Evolutionary conservation across 2,888 invertebrate genomes (phyloP), one percentile per base, ranked within the genome.

Genomic region (Parapristionchus giblindavisi): DNA sequence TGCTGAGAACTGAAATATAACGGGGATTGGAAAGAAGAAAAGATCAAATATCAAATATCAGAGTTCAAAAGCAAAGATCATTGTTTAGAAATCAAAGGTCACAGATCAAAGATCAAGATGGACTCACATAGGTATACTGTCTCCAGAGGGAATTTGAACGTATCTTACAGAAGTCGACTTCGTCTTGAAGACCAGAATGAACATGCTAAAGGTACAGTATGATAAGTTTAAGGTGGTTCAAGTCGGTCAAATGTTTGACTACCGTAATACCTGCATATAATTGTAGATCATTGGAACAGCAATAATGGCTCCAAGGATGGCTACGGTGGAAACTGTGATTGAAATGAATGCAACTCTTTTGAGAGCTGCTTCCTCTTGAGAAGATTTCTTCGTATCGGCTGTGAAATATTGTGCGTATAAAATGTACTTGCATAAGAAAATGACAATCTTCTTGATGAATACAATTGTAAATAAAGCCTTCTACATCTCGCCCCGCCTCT

Each of bases 201-300:
- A 71, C 70, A 40, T 56, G 40, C 70, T 71, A 56, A 54, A 54
- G 36, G 38, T n/a, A n/a, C 3, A n/a, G n/a, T n/a, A n/a, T n/a
- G n/a, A n/a, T n/a, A n/a, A n/a, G n/a, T n/a, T n/a, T n/a, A n/a
- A n/a, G n/a, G n/a, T n/a, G n/a, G n/a, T n/a, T n/a, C n/a, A n/a
- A n/a, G n/a, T n/a, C n/a, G n/a, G n/a, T n/a, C n/a, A n/a, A 1
- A 24, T n/a, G 14, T 1, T 34, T 52, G 27, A 3, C 48, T 21
- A 17, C n/a, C n/a, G n/a, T n/a, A n/a, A n/a, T 71, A 71, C 70
- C 70, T 71, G 70, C 70, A 56, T 56, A 40, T 71, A 71, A 56
- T 71, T 71, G 70, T 71, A 71, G 70, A 71, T 56, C 70, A 71
- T 71, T 36, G 70, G 70, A 17, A 71, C 70, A 5, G 70, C 70